These are phyloP conservation scores for Acanthiza pusilla DNA, from an alignment of 2,797 vertebrate species.

Conservation along the genomic window DNA sequence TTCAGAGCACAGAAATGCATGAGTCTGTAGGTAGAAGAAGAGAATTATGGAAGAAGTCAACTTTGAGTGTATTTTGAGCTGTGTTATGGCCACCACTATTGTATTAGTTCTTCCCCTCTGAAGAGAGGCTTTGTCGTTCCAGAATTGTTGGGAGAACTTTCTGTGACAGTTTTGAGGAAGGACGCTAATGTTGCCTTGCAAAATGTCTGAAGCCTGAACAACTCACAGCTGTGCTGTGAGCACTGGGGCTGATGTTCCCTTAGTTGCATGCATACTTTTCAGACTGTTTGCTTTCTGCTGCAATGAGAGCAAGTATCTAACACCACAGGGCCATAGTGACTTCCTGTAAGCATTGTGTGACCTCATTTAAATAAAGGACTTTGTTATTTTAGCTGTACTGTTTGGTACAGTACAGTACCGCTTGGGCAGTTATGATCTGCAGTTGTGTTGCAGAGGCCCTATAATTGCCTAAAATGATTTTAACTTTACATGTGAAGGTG, in stretches of 20 bases:
- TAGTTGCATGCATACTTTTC: not conserved
- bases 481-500: not conserved
- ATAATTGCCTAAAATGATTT: not conserved
- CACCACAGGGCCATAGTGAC: not conserved
- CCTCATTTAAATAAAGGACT: not conserved
- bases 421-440: not conserved
- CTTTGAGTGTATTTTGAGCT: not conserved
- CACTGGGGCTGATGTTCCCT: not conserved
- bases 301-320: not conserved
- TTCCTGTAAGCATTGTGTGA: not conserved
- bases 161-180: not conserved
- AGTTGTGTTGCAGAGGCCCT: not conserved
- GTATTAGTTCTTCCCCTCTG: not conserved
- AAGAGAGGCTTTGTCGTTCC: not conserved
- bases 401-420: too few species aligned
- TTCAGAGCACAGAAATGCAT: not conserved
- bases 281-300: not conserved
- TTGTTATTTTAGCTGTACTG: not conserved
- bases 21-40: not conserved
- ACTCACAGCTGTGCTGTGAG: not conserved
- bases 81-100: not conserved
- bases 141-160: not conserved
- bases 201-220: not conserved
- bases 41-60: not conserved
- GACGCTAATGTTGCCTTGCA: accelerated